These are phyloP conservation scores for Anthophora plumipes DNA, from an alignment of 2,888 invertebrate species.

Conservation along the genomic window DNA sequence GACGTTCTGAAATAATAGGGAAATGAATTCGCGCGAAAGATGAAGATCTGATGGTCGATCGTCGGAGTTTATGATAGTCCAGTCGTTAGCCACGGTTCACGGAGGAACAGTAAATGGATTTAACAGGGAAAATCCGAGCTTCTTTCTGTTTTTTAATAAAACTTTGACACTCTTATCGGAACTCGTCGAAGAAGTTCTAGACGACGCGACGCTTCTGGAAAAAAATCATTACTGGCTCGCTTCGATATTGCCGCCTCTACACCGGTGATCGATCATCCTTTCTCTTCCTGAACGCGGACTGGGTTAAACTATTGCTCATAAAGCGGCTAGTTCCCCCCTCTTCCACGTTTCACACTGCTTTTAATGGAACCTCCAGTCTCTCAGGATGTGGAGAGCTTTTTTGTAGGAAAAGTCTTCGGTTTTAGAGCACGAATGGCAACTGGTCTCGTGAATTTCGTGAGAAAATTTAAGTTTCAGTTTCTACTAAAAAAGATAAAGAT, in stretches of 20 bases:
- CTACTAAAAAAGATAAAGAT: no score
- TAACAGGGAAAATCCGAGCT: background rate
- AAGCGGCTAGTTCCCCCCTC: background rate
- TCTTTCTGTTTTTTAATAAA: conserved; percentile 43
- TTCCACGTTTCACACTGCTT: background rate
- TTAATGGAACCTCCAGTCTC: background rate
- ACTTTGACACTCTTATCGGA: conserved; percentile 18
- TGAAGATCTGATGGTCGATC: conserved; percentile 72
- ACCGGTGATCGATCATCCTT: background rate
- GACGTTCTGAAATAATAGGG: conserved; percentile 84
- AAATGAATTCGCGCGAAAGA: conserved; percentile 83
- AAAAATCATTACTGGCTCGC: background rate
- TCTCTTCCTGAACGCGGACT: background rate
- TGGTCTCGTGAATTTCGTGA: no score
- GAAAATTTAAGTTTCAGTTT: no score
- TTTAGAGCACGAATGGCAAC: no score
- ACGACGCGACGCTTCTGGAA: background rate
- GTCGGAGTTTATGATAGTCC: conserved; percentile 22
- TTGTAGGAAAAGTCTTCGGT: no score
- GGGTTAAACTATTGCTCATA: background rate
- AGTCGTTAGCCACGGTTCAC: conserved; percentile 45
- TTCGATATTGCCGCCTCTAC: background rate
- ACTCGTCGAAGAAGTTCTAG: background rate
- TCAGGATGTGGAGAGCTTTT: background rate
- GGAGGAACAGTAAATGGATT: conserved; percentile 49